Evolutionary conservation across 1,140 invertebrate genomes (phyloP), one percentile per base, ranked within the genome.

Genomic region (Brachionus manjavacas): DNA sequence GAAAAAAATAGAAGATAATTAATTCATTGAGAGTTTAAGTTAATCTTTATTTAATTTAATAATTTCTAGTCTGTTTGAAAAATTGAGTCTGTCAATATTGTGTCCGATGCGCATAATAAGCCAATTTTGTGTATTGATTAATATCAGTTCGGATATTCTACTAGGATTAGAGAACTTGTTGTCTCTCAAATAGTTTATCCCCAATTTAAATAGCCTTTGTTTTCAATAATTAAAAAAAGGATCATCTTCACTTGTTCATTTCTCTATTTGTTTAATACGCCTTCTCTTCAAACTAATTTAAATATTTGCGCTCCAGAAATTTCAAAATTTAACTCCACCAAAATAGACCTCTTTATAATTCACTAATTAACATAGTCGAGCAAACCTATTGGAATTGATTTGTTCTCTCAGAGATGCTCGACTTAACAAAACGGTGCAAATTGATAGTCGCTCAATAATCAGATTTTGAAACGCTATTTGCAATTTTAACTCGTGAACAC

Each of bases 41-140:
- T 68, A 68, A 68, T 68, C 66, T 68, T 68, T 68, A 68, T 68
- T 68, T 68, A 68, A 68, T 68, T 68, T 68, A 68, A 68, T 68
- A 68, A 68, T 68, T 68, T 68, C 66, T 68, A 68, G 66, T 68
- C 66, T 12, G n/a, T 31, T 68, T 68, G 20, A 60, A 60, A 60
- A 60, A 52, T 52, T 60, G 16, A 60, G 52, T 60, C 52, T 60
- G 52, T 60, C 52, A 60, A 60, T 60, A 60, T 60, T 60, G 52
- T 60, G 52, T 60, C 66, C 66, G 31, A 68, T 68, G 66, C 6
- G n/a, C 52, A 60, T 60, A 60, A 60, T 60, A 60, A 25, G 52
- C 16, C 52, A 60, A 60, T 60, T 35, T 60, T 55, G 52, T 16
- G 23, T 55, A 14, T 55, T 60, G 52, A 60, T 60, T 60, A 60